These are phyloP conservation scores for Sarcophaga carnaria DNA, from an alignment of 2,888 invertebrate species.

Conservation along the genomic window DNA sequence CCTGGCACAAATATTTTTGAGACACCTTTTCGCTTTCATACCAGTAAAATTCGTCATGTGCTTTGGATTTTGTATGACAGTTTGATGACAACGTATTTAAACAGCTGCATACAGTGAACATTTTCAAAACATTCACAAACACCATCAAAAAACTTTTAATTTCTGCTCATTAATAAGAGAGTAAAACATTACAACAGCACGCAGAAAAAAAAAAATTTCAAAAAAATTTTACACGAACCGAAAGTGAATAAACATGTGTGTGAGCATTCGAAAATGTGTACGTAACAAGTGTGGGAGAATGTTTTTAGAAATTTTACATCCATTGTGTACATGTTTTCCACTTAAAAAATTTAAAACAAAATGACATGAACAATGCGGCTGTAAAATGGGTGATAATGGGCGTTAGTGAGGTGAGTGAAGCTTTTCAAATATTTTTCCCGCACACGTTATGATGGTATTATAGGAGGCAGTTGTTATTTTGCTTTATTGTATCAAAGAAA, in stretches of 20 bases:
- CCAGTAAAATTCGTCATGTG: no score
- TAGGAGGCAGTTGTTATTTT: no score
- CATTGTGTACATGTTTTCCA: conserved; percentile 22
- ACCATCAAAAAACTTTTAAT: conserved; percentile 25
- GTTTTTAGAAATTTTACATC: conserved; percentile 43
- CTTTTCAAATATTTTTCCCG: background rate
- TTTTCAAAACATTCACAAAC: background rate
- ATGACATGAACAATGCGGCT: conserved; percentile 22
- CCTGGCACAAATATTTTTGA: no score
- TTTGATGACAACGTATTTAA: background rate
- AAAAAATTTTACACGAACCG: conserved; percentile 30
- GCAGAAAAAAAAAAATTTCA: conserved; percentile 28
- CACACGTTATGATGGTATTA: background rate
- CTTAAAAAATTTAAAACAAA: conserved; percentile 1
- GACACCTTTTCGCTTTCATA: no score
- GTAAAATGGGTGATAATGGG: no score
- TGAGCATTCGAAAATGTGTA: conserved; percentile 16
- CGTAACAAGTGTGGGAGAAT: conserved; percentile 34
- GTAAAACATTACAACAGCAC: conserved; percentile 43
- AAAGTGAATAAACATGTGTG: conserved; percentile 22
- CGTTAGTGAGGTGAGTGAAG: background rate
- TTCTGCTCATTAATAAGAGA: conserved; percentile 52
- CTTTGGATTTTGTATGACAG: no score
- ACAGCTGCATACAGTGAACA: conserved; percentile 14
- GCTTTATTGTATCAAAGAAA: no score